phyloP scores from a whole-genome alignment of 2,797 vertebrate genomes.

The Fistularia tabacaria region DNA sequence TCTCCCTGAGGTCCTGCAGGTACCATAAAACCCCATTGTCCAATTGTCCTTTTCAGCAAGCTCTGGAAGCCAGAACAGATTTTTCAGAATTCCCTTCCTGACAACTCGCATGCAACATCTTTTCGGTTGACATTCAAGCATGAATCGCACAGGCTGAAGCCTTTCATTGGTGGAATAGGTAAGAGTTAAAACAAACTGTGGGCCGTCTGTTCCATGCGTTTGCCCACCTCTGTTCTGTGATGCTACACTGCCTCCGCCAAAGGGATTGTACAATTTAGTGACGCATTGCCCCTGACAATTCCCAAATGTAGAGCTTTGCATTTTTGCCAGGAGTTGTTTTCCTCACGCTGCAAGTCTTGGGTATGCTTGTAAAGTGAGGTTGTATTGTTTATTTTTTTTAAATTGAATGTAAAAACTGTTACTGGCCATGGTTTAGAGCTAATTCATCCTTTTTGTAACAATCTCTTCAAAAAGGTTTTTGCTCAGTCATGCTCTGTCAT shows the following conservation, averaged over 20 bases:
- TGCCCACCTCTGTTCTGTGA: not conserved
- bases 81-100: no score
- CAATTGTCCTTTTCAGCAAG: no score
- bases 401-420: slow-evolving; percentile 18
- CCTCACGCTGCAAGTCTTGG: slow-evolving; percentile 8
- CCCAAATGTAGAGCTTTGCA: slow-evolving; percentile 2
- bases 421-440: no score
- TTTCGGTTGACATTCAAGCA: no score
- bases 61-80: no score
- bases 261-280: slow-evolving; percentile 1
- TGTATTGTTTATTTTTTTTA: slow-evolving; percentile 7
- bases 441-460: slow-evolving; percentile 1
- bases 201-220: not conserved
- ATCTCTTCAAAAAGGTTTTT: not conserved
- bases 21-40: no score
- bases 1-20: no score
- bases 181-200: not conserved
- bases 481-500: not conserved
- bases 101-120: no score
- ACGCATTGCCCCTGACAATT: slow-evolving; percentile 8
- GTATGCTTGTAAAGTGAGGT: slow-evolving; percentile 17
- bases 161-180: not conserved
- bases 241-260: not conserved
- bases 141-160: no score
- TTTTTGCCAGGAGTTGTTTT: slow-evolving; percentile 10